Evolutionary conservation across 2,888 invertebrate species (phyloP).

Genomic region (Hirudinaria manillensis): DNA sequence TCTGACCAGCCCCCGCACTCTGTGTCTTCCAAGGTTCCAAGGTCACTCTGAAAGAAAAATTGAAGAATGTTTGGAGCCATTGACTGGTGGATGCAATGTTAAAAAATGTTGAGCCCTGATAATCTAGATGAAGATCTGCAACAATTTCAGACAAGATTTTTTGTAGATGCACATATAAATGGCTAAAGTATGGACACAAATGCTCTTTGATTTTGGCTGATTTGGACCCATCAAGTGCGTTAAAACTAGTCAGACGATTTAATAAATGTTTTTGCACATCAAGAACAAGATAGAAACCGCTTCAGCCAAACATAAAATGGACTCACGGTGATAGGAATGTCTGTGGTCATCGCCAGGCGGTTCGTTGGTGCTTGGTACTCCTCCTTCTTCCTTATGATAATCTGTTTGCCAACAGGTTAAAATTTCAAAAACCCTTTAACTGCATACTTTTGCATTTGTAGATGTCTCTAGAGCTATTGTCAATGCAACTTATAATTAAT

Average conservation of each 20-base stretch:
- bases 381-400: conserved; percentile 32
- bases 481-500: too few species aligned
- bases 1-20: conserved; percentile 31
- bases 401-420: conserved; percentile 24
- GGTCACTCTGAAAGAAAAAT: conserved; percentile 26
- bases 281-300: too few species aligned
- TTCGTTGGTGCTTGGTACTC: conserved; percentile 7
- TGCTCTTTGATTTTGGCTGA: background rate
- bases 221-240: background rate
- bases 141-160: background rate
- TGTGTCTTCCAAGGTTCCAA: conserved; percentile 34
- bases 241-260: background rate
- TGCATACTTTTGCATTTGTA: too few species aligned
- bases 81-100: background rate
- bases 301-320: too few species aligned
- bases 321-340: conserved; percentile 25
- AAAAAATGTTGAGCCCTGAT: background rate
- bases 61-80: too few species aligned
- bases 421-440: too few species aligned
- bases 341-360: conserved; percentile 31
- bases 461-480: too few species aligned
- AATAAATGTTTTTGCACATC: too few species aligned
- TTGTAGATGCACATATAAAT: background rate
- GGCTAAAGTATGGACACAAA: background rate
- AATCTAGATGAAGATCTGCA: background rate